Percentiles rank a stretch among this genome's conserved stretches.
Evolutionary conservation across 2,113 vertebrate species (phyloP).

Genomic region (Diadophis punctatus): DNA sequence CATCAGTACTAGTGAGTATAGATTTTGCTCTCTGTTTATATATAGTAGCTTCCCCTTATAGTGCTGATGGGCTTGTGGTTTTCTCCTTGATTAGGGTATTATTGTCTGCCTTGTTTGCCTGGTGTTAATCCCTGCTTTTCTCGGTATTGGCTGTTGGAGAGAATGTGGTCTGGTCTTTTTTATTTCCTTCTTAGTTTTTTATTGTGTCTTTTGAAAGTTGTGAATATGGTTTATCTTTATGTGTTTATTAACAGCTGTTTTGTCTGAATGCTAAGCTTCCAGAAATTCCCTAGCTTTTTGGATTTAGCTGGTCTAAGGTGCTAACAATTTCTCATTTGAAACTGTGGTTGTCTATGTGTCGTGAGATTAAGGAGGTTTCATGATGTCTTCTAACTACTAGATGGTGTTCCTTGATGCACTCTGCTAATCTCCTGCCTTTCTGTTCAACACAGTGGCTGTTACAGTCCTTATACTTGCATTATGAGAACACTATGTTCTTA

Average conservation of each 20-base stretch:
- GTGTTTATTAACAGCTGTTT: neutral
- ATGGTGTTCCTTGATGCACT: neutral
- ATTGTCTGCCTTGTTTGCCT: neutral
- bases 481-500: neutral
- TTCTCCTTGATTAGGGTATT: neutral
- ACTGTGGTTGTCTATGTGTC: neutral
- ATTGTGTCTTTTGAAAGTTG: neutral
- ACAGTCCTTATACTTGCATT: neutral
- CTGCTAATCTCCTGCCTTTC: neutral
- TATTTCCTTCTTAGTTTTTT: neutral
- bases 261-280: neutral
- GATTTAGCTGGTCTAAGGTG: neutral
- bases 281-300: neutral
- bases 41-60: neutral
- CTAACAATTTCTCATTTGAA: neutral
- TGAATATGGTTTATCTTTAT: neutral
- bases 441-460: neutral
- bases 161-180: neutral
- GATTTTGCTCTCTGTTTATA: neutral
- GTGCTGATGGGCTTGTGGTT: neutral
- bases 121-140: neutral
- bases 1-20: neutral
- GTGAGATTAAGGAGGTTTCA: neutral
- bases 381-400: neutral
- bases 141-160: neutral